Conservation (phyloP, 2,888 invertebrate species). For the Drosophila ezoana region DNA sequence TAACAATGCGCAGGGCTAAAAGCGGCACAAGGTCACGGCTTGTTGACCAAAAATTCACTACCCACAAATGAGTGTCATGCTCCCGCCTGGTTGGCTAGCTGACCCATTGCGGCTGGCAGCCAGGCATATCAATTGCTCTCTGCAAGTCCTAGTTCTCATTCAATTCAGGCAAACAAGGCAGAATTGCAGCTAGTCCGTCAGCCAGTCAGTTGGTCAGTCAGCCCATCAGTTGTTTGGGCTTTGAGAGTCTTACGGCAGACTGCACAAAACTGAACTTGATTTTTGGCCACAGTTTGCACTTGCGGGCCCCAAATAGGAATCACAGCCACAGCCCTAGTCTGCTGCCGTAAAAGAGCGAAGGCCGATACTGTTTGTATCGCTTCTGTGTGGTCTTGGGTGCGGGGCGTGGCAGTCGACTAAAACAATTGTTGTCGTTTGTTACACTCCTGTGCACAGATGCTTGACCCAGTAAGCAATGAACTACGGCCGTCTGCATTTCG, state of each 20-base stretch:
- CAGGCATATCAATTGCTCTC: slow-evolving; percentile 16
- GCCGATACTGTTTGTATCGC: slow-evolving; percentile 19
- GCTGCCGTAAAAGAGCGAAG: slow-evolving; percentile 18
- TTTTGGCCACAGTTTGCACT: slow-evolving; percentile 41
- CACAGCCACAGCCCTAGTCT: slow-evolving; percentile 2
- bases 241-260: slow-evolving; percentile 50
- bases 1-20: slow-evolving; percentile 10
- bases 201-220: slow-evolving; percentile 14
- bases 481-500: slow-evolving; percentile 22
- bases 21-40: slow-evolving; percentile 62
- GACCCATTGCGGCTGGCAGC: slow-evolving; percentile 32
- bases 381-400: slow-evolving; percentile 2
- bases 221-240: slow-evolving; percentile 6
- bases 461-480: slow-evolving; percentile 73
- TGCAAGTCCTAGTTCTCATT: slow-evolving; percentile 24
- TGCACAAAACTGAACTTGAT: slow-evolving; percentile 68
- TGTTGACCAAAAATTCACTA: slow-evolving; percentile 62
- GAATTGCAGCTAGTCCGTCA: slow-evolving; percentile 21
- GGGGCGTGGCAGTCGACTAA: slow-evolving; percentile 38
- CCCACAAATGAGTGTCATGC: slow-evolving; percentile 45
- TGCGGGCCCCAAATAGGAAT: slow-evolving; percentile 17
- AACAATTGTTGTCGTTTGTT: slow-evolving; percentile 72
- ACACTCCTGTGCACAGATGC: slow-evolving; percentile 52
- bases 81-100: slow-evolving; percentile 13
- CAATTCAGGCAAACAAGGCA: slow-evolving; percentile 35